Percentiles rank a stretch among this genome's conserved stretches.
phyloP scores from a whole-genome alignment of 1,140 invertebrate species.

The Aphelinus atriplicis region DNA sequence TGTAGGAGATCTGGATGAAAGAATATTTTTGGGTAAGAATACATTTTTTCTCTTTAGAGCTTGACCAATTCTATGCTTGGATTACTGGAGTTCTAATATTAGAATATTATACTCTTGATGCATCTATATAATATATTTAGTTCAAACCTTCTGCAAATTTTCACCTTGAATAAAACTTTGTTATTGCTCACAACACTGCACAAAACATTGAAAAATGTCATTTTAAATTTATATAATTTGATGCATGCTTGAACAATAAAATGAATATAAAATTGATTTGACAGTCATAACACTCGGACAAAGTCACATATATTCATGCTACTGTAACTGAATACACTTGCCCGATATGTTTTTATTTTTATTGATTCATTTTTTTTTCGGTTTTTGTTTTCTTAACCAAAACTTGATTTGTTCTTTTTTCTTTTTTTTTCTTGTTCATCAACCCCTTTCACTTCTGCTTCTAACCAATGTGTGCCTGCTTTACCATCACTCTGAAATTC shows the following conservation, averaged over 20 bases:
- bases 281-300: too few species aligned
- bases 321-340: too few species aligned
- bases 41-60: too few species aligned
- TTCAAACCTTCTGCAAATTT: too few species aligned
- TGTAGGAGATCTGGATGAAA: conserved; percentile 95
- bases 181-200: too few species aligned
- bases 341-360: conserved; percentile 18
- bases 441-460: conserved; percentile 47
- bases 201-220: too few species aligned
- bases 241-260: too few species aligned
- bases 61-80: conserved; percentile 22
- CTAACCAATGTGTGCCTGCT: conserved; percentile 56
- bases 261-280: too few species aligned
- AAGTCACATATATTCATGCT: too few species aligned
- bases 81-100: conserved; percentile 22
- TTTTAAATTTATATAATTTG: too few species aligned
- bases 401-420: conserved; percentile 40
- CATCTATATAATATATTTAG: conserved; percentile 16
- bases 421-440: conserved; percentile 48
- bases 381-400: conserved; percentile 42
- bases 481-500: conserved; percentile 53
- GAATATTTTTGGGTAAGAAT: conserved; percentile 85
- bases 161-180: too few species aligned
- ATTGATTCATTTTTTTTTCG: conserved; percentile 38
- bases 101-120: conserved; percentile 26